A percentile compares a stretch with the other conserved stretches of the same genome.
phyloP scores from a whole-genome alignment of 2,113 vertebrate species.

The Tupaia chinensis region DNA sequence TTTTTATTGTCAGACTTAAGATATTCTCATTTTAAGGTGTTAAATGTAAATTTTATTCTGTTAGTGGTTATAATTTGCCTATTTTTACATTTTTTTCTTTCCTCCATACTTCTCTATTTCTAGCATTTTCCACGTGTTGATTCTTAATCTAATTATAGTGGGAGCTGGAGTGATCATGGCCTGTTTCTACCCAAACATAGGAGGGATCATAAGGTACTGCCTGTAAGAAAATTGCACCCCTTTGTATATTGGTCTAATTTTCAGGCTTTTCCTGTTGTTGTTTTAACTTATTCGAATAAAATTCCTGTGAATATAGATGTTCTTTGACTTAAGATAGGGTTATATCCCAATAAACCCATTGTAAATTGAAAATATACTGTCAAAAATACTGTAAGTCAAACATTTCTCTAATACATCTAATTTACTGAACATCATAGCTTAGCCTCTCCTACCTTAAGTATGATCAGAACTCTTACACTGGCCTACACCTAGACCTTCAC shows the following conservation, averaged over 20 bases:
- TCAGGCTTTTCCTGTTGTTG: background rate
- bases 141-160: constrained; percentile 92
- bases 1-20: background rate
- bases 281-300: background rate
- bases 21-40: constrained; percentile 57
- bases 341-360: too few relatives aligned
- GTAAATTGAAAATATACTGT: too few relatives aligned
- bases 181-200: constrained; percentile 96
- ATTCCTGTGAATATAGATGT: background rate
- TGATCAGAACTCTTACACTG: too few relatives aligned
- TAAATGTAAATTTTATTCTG: constrained; percentile 52
- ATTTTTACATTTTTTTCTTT: constrained; percentile 43
- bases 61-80: background rate
- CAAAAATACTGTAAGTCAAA: too few relatives aligned
- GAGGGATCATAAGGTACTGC: constrained; percentile 95
- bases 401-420: too few relatives aligned
- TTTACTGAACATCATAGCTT: too few relatives aligned
- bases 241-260: background rate
- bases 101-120: constrained; percentile 34
- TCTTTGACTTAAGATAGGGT: too few relatives aligned
- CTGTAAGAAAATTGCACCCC: background rate
- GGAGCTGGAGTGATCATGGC: constrained; percentile 94
- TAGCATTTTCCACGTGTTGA: constrained; percentile 93
- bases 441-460: too few relatives aligned
- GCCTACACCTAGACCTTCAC: constrained; percentile 38